Conservation (phyloP, 2,888 invertebrate genomes). For the Drosophila mulleri region DNA sequence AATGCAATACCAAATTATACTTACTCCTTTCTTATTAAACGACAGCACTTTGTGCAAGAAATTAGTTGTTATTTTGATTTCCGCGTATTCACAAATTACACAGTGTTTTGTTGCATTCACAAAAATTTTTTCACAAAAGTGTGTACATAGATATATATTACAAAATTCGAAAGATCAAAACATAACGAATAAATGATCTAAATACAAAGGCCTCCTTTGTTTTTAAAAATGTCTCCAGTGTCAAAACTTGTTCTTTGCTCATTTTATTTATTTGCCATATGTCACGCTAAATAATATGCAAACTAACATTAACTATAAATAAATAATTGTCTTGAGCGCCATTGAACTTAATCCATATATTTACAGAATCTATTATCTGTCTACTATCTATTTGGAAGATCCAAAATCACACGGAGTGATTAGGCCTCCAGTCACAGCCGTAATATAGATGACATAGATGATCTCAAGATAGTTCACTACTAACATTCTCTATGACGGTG, state of each 20-base stretch:
- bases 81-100: conserved; percentile 25
- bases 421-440: too few species aligned
- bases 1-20: conserved; percentile 12
- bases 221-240: neutral
- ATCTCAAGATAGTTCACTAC: too few species aligned
- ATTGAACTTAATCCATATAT: too few species aligned
- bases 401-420: too few species aligned
- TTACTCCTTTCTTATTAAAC: conserved; percentile 30
- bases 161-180: conserved; percentile 24
- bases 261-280: too few species aligned
- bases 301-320: too few species aligned
- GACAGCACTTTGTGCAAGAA: conserved; percentile 50
- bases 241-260: too few species aligned
- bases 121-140: conserved; percentile 54
- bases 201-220: conserved; percentile 21
- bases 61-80: conserved; percentile 15
- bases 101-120: conserved; percentile 36
- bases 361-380: too few species aligned
- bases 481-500: neutral
- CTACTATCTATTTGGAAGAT: too few species aligned
- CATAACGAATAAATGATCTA: conserved; percentile 4
- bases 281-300: too few species aligned
- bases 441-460: too few species aligned
- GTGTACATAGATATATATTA: conserved; percentile 26
- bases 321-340: too few species aligned